Percentiles rank a stretch among this genome's conserved stretches.
Evolutionary conservation across 2,797 vertebrate species (phyloP).

Genomic region (Uromys caudimaculatus): DNA sequence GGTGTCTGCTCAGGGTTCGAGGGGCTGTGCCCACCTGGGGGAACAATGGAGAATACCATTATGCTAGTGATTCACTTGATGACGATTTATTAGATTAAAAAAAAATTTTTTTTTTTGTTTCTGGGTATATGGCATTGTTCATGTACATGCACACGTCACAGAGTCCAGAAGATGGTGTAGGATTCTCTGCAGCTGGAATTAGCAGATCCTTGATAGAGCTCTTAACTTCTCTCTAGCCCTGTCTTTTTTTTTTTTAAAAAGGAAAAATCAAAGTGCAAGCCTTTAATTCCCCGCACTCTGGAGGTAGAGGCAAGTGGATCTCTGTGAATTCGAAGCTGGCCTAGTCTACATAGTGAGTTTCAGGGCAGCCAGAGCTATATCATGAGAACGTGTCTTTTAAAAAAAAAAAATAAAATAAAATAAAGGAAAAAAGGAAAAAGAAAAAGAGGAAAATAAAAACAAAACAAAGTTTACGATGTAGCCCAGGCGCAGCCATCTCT

Average conservation of each 20-base stretch:
- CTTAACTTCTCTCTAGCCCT: background rate
- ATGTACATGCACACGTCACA: background rate
- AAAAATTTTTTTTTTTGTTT: background rate
- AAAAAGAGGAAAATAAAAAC: background rate
- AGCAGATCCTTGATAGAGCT: background rate
- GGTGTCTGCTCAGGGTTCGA: background rate
- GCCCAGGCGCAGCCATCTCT: background rate
- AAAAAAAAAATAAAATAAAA: background rate
- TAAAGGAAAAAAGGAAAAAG: background rate
- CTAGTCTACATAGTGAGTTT: background rate
- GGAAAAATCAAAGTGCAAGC: background rate
- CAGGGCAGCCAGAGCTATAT: background rate
- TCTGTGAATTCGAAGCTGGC: background rate
- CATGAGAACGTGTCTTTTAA: background rate
- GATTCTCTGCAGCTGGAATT: background rate
- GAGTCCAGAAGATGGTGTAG: background rate
- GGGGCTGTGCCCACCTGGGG: constrained; percentile 38
- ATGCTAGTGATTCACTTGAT: background rate
- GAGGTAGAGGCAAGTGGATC: background rate
- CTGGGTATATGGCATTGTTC: background rate
- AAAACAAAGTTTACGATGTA: background rate
- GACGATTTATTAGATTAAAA: background rate
- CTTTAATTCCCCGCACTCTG: background rate
- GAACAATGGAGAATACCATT: background rate
- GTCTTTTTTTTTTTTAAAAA: background rate